These are phyloP conservation scores for Dipus sagitta DNA, from an alignment of 2,797 vertebrate genomes.

Conservation along the genomic window DNA sequence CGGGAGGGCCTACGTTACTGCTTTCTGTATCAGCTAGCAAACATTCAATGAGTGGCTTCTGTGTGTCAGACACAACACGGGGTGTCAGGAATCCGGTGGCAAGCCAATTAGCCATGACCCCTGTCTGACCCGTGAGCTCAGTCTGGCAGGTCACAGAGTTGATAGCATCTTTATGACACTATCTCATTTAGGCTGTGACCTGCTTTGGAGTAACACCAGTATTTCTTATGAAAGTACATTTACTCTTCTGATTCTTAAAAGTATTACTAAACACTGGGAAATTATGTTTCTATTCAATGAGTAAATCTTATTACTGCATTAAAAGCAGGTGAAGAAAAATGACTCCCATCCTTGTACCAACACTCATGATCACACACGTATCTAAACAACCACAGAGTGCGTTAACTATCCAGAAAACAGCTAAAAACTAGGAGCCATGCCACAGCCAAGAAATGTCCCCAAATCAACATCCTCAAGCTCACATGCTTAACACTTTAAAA, in stretches of 20 bases:
- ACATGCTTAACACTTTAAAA: constrained; percentile 21
- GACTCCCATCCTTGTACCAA: background rate
- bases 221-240: background rate
- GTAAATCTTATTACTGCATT: constrained; percentile 22
- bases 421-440: background rate
- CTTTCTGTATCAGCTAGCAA: background rate
- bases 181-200: background rate
- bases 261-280: background rate
- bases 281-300: constrained; percentile 49
- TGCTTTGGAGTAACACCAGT: background rate
- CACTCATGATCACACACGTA: background rate
- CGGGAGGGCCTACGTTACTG: background rate
- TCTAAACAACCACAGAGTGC: background rate
- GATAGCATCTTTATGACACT: constrained; percentile 13
- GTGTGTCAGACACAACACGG: background rate
- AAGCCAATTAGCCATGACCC: background rate
- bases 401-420: background rate
- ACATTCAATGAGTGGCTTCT: background rate
- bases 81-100: background rate
- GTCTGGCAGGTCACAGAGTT: background rate
- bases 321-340: background rate
- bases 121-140: constrained; percentile 3
- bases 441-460: constrained; percentile 26
- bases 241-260: constrained; percentile 15
- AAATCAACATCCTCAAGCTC: constrained; percentile 43